phyloP scores from a whole-genome alignment of 2,113 vertebrate species.

The Pterocles gutturalis region DNA sequence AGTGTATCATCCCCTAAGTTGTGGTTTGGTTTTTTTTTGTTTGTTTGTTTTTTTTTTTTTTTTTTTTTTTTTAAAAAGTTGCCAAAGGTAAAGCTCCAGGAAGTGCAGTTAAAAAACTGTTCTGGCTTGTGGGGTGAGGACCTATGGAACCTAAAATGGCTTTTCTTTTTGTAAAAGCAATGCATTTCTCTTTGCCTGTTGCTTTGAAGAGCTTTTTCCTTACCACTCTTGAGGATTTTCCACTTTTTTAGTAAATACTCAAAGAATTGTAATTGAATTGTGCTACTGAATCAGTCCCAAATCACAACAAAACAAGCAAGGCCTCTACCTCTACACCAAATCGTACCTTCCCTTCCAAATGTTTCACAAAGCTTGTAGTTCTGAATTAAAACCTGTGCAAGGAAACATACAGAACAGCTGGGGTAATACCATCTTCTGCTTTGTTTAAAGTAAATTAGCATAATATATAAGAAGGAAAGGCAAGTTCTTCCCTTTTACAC shows the following conservation, averaged over 20 bases:
- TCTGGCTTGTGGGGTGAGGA: not conserved
- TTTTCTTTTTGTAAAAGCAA: not conserved
- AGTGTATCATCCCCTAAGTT: not conserved
- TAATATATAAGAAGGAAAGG: not conserved
- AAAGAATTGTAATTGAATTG: not conserved
- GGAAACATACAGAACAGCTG: not conserved
- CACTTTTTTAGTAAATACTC: not conserved
- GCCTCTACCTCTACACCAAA: not conserved
- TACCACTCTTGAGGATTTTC: not conserved
- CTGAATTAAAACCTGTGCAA: not conserved
- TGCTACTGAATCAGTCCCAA: not conserved
- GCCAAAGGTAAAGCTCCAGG: not conserved
- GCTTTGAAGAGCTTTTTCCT: not conserved
- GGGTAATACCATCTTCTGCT: not conserved
- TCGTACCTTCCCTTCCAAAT: not conserved
- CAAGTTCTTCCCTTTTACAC: slow-evolving; percentile 14
- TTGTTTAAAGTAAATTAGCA: not conserved
- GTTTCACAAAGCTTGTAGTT: not conserved
- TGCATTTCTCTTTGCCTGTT: not conserved
- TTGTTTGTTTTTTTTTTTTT: no score
- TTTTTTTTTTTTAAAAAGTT: no score
- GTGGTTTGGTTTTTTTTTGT: no score
- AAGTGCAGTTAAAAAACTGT: not conserved
- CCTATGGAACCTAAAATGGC: not conserved
- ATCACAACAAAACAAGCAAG: not conserved